Base-by-base conservation (phyloP, 2,888 invertebrate species). In the Hirtodrosophila duncani region DNA sequence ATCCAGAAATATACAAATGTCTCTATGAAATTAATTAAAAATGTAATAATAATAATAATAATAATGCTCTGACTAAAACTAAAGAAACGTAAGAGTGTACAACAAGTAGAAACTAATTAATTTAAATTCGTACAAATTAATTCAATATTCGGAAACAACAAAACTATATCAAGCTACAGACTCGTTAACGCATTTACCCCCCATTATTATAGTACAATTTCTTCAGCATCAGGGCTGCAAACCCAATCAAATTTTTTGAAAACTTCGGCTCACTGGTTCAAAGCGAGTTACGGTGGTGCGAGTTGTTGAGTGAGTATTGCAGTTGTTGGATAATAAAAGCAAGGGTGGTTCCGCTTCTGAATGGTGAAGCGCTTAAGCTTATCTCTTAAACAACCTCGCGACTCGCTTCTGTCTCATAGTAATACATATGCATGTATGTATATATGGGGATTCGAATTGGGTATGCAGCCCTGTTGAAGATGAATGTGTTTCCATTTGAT, bases 111-210 rank as follows among this genome's bases (percentile, higher is more conserved):
- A 43, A 63, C 14, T 42, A 57, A 55, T 74, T 69, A 59, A 38
- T n/a, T n/a, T 81, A 74, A 74, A 74, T 56, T 78, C 61, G 55
- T 50, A 71, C 41, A 53, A 43, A 60, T 63, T 58, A 78, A 45
- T 27, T 49, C 34, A 63, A 50, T 61, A 51, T 50, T 51, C 34
- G 20, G 38, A 55, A 51, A 36, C 10, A 51, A 30, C 20, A 16
- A 49, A 61, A 62, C 61, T 62, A 60, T 66, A 67, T 37, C 53
- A 49, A 45, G 50, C 53, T 57, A 66, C 34, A 59, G 56, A 69
- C 42, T 53, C 41, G 34, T 20, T 31, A 24, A 46, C 33, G 44
- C 36, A 33, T 45, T 20, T 20, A 38, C 23, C 38, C 51, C 43
- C 34, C 16, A 20, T 13, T 38, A 11, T 36, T 31, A 9, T 9